Conservation (phyloP, 2,888 invertebrate species). For the Lutraria lutraria region DNA sequence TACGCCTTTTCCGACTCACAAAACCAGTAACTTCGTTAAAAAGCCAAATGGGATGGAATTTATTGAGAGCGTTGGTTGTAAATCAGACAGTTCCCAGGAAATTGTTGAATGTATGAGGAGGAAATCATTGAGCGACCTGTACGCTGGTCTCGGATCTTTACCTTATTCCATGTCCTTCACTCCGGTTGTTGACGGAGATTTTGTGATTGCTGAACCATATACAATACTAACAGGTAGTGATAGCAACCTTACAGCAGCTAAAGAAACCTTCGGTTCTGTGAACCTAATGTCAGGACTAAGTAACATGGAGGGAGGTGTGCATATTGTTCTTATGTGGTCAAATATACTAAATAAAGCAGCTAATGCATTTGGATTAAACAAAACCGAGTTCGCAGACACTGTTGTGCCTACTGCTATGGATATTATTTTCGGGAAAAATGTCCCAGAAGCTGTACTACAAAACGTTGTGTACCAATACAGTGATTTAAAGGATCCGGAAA, state of each 20-base stretch:
- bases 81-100: slow-evolving; percentile 19
- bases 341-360: slow-evolving; percentile 37
- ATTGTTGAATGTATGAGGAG: slow-evolving; percentile 45
- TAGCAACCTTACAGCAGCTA: neutral
- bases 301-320: slow-evolving; percentile 56
- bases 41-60: slow-evolving; percentile 6
- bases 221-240: slow-evolving; percentile 28
- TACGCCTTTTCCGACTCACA: slow-evolving; percentile 46
- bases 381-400: slow-evolving; percentile 30
- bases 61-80: slow-evolving; percentile 44
- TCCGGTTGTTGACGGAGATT: slow-evolving; percentile 56
- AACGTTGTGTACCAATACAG: slow-evolving; percentile 57
- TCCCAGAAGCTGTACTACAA: slow-evolving; percentile 41
- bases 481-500: slow-evolving; percentile 52
- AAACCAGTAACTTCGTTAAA: slow-evolving; percentile 33
- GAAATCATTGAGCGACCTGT: slow-evolving; percentile 46
- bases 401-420: slow-evolving; percentile 57
- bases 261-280: slow-evolving; percentile 47
- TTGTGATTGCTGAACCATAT: slow-evolving; percentile 52
- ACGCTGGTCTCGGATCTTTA: slow-evolving; percentile 15
- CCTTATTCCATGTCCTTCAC: slow-evolving; percentile 40
- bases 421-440: slow-evolving; percentile 40
- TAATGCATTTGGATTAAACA: slow-evolving; percentile 43
- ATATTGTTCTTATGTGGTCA: slow-evolving; percentile 56
- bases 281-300: slow-evolving; percentile 54